These are phyloP conservation scores for Isoperla grammatica DNA, from an alignment of 2,888 invertebrate genomes.

Conservation along the genomic window DNA sequence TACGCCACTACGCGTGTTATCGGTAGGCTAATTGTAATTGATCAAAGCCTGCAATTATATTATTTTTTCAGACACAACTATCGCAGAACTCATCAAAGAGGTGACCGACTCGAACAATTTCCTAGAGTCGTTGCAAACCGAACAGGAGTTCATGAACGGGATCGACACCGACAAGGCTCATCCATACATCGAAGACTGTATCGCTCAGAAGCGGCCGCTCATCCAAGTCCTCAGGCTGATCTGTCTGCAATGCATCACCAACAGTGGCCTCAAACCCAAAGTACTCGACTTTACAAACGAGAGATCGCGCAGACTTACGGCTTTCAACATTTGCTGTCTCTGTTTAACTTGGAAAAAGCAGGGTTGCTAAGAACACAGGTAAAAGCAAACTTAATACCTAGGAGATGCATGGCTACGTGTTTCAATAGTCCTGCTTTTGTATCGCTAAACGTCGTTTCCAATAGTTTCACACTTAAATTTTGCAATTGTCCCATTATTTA, in stretches of 20 bases:
- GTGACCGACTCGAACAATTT: conserved; percentile 69
- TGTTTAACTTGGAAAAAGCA: conserved; percentile 82
- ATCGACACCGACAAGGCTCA: conserved; percentile 86
- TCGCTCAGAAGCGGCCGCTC: conserved; percentile 76
- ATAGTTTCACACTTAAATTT: too few relatives aligned
- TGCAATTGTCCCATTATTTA: too few relatives aligned
- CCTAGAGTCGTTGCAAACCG: conserved; percentile 70
- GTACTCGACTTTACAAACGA: conserved; percentile 66
- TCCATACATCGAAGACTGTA: conserved; percentile 86
- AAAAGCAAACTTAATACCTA: too few relatives aligned
- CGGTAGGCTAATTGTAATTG: too few relatives aligned
- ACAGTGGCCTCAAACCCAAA: conserved; percentile 89
- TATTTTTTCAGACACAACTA: conserved; percentile 82
- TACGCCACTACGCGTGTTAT: too few relatives aligned
- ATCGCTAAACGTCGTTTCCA: too few relatives aligned
- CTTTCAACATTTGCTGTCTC: conserved; percentile 69
- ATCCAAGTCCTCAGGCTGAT: conserved; percentile 81
- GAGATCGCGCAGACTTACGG: conserved; percentile 83
- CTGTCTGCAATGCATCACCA: conserved; percentile 87
- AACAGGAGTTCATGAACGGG: conserved; percentile 89
- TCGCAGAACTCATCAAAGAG: conserved; percentile 91
- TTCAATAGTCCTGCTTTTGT: too few relatives aligned
- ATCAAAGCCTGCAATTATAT: too few relatives aligned
- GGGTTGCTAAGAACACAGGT: conserved; percentile 74
- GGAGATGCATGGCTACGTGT: too few relatives aligned